A percentile compares a stretch with the other conserved stretches of the same genome.
phyloP scores from a whole-genome alignment of 2,888 invertebrate species.

The Ochlodes sylvanus region DNA sequence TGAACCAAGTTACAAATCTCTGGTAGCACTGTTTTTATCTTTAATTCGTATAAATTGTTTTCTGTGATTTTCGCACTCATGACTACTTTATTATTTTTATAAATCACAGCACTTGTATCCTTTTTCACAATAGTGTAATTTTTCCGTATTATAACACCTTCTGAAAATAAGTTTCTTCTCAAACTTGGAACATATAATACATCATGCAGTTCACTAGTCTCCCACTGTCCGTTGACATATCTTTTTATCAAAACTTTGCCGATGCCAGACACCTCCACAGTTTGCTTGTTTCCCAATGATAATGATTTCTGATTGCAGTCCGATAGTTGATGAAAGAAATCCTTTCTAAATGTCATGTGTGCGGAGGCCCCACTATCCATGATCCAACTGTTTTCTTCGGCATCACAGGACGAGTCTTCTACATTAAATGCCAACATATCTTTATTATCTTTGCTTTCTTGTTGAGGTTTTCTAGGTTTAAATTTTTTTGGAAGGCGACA shows the following conservation, averaged over 20 bases:
- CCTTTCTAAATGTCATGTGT: conserved; percentile 46
- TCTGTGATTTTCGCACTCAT: conserved; percentile 38
- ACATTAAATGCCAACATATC: conserved; percentile 46
- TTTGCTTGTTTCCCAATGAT: conserved; percentile 46
- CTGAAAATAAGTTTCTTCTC: conserved; percentile 40
- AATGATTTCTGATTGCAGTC: conserved; percentile 42
- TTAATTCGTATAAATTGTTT: conserved; percentile 43
- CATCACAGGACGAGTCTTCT: conserved; percentile 2
- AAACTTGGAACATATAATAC: conserved; percentile 43
- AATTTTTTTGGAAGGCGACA: conserved; percentile 40
- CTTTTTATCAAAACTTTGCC: conserved; percentile 43
- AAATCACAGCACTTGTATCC: conserved; percentile 31
- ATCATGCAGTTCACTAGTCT: conserved; percentile 38
- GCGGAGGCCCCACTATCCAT: conserved; percentile 49
- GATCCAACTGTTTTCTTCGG: conserved; percentile 34
- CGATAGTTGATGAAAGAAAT: conserved; percentile 42
- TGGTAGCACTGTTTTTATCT: conserved; percentile 36
- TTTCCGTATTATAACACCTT: conserved; percentile 36
- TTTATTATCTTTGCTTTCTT: conserved; percentile 36
- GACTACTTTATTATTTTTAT: conserved; percentile 35
- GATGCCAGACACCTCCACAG: conserved; percentile 44
- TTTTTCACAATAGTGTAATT: conserved; percentile 34
- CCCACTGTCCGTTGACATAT: conserved; percentile 47
- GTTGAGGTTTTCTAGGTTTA: conserved; percentile 39
- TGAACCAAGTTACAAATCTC: conserved; percentile 42